Base-by-base conservation (phyloP, 2,797 vertebrate genomes). In the Poeciliopsis presidionis region DNA sequence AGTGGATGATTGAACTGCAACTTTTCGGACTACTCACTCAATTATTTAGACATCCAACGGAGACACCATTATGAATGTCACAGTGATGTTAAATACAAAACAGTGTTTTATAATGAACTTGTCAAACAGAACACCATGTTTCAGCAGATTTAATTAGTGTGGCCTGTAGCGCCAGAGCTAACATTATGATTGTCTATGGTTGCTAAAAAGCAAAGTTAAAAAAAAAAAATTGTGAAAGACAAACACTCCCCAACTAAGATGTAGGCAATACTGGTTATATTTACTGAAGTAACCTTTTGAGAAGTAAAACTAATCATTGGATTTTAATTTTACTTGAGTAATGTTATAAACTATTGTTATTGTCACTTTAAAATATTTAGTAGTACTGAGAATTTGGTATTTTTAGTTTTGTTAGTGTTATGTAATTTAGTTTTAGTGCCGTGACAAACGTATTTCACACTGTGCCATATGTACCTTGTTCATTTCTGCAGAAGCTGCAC, bases 101-200 rank as follows among this genome's bases (percentile, higher is more conserved):
- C 5, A 1, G 1, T n/a, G 25, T 76, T 67, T 76, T 28, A 47
- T 49, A 57, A 65, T 49, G 14, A 36, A 63, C 30, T 18, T n/a
- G 61, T 65, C 30, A 20, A 30, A 65, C 30, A 49, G n/a, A 39
- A 46, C 45, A 77, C 28, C 8, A 51, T 30, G 14, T 73, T 51
- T 51, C 22, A 16, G 14, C 14, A 33, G 43, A 67, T 77, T 70
- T 59, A 25, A 73, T 89, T 33, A 45, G 30, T 12, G 8, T 49
- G 18, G 30, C 2, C 77, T 79, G 79, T 43, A 20, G 11, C 73
- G 47, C 63, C 11, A 41, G 7, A 59, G 57, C 51, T 84, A 77
- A 81, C 33, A 80, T 76, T 72, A 73, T 46, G 65, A 76, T 25
- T 55, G 65, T 79, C 53, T 77, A 30, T n/a, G 45, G 63, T 69